Evolutionary conservation across 2,797 vertebrate genomes (phyloP), one percentile per base, ranked within the genome.

Genomic region (Spinus pinus): DNA sequence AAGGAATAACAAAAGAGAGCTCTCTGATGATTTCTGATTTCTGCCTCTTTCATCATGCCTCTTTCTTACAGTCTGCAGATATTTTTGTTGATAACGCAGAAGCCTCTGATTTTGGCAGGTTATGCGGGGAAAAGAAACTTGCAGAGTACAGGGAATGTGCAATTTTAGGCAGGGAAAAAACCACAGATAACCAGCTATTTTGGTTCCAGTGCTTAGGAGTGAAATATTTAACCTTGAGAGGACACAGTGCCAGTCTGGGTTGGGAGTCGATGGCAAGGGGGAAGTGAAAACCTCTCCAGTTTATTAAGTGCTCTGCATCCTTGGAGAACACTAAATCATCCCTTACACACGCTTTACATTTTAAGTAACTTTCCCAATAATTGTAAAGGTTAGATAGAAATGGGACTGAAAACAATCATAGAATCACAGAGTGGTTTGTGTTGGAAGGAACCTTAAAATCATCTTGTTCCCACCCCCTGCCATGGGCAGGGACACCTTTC

Each of bases 191-290:
- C 44, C 2, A 3, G 49, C 81, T 95, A 77, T 94, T 96, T 80
- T 89, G 49, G 39, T 88, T 93, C 51, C 61, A 74, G 53, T 39
- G 82, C 84, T 94, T 73, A 31, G 46, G 78, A 94, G 58, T 65
- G 50, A 86, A 71, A 93, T 93, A 88, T 91, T 74, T 94, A 81
- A 94, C 93, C 91, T 96, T 96, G 89, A 58, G 65, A 72, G 60
- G 28, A 41, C 25, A 47, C 7, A 2, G 47, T 61, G 57, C 66
- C 70, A 42, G 6, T 31, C 37, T 33, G 65, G 42, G 87, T 54
- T 54, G 11, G 6, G 62, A 74, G 83, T n/a, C 31, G 12, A 41
- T 37, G 77, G 75, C 19, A 23, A 58, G 14, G 50, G 87, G 53
- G 31, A 86, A 84, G 44, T 18, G 54, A 72, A 88, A 94, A 70